Base-by-base conservation (phyloP, 2,888 invertebrate genomes). In the Cheilosia soror region DNA sequence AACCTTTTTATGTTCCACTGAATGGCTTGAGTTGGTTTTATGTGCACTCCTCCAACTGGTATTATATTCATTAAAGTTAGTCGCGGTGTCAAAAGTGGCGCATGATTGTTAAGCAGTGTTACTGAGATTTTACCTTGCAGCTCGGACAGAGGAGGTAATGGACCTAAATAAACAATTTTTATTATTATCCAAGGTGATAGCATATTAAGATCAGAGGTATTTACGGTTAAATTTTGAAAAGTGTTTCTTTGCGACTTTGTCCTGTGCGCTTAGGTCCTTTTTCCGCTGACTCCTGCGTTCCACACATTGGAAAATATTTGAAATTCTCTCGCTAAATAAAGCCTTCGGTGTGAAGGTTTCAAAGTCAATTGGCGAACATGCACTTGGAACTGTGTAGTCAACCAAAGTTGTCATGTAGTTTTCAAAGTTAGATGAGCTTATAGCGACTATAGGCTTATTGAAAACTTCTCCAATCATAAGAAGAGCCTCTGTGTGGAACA, bases 11-110 rank as follows among this genome's bases (percentile, higher is more conserved):
- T 87, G 58, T 92, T 91, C 91, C 92, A 90, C 20, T 91, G 90
- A 55, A 92, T 86, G 13, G 89, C 89, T 62, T 92, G 91, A 0
- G 91, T 89, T 9, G 89, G 90, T 6, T 91, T 91, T 33, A 94
- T 92, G 77, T 94, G 94, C 11, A 94, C 88, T 7, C 94, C 94
- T 0, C 93, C 94, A 1, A 94, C 93, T 49, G 93, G 93, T 4
- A 94, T 89, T 9, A 93, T 90, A 13, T 92, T 92, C 3, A 92
- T 92, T 6, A 93, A 89, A 1, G 90, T 87, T 0, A 94, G 93
- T 29, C 92, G 90, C 0, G 93, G 90, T 1, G 91, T 91, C 58
- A 93, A 89, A n/a, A 94, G 81, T 3, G 92, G 92, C 63, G 92
- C 91, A 89, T 94, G 93, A 37, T 93, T 92, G 88, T 94, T 94